Base-by-base conservation (phyloP, 2,888 invertebrate genomes). In the Nemoura dubitans region DNA sequence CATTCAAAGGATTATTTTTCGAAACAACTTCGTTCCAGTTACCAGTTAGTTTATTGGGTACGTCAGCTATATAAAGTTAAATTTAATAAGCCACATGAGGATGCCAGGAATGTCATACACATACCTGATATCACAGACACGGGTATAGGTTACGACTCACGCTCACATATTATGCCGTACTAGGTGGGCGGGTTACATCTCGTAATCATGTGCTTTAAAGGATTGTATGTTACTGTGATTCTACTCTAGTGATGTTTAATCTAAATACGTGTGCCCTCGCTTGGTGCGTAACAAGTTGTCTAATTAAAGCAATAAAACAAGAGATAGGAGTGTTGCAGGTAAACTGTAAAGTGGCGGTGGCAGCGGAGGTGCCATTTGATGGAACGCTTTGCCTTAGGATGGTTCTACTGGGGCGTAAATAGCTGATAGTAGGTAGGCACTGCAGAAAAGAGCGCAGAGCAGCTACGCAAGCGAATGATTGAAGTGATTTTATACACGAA, bases 261-360 rank as follows among this genome's bases (percentile, higher is more conserved):
- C 59, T 59, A 59, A 59, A 36, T 36, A 59, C 59, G 59, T 59
- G 59, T 59, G 6, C 59, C 59, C 2, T 7, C 59, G 59, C 59
- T 59, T 59, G 16, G 59, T 59, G 3, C 59, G 59, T 59, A 59
- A 59, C 59, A 21, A 59, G 59, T 59, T 59, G 59, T 1, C 21
- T 59, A 59, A 59, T 59, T 59, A 59, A 59, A 59, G 59, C 59
- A 59, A 59, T 59, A 59, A 59, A 59, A 59, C 59, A 59, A 21
- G 16, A 59, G 59, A 59, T 59, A 59, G 16, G 59, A 14, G 16
- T 59, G 2, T 59, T 59, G 59, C 59, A 59, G 59, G 59, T 59
- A 59, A 59, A 3, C 16, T 59, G 59, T 59, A 59, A 59, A 3
- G 16, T 59, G 59, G 59, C 59, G 21, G 21, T 14, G 59, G 16